phyloP scores from a whole-genome alignment of 2,797 vertebrate species.

The Oreochromis mossambicus region DNA sequence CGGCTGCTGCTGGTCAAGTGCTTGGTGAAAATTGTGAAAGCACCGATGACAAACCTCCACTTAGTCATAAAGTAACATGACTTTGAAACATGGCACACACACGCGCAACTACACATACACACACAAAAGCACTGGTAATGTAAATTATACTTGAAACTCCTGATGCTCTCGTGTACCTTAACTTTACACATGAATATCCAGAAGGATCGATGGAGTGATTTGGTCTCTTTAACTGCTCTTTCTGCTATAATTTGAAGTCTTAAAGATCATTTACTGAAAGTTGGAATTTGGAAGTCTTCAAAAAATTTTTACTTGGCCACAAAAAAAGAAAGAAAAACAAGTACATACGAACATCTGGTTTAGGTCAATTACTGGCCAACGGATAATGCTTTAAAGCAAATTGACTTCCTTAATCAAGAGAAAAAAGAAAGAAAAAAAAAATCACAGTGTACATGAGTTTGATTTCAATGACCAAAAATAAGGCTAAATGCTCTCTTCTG shows the following conservation, averaged over 20 bases:
- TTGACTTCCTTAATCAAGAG: not conserved
- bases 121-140: not conserved
- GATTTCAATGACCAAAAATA: not conserved
- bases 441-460: not conserved
- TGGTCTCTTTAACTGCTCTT: not conserved
- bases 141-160: not conserved
- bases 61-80: not conserved
- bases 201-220: not conserved
- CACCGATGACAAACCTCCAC: not conserved
- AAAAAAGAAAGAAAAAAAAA: not conserved
- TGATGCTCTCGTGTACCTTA: not conserved
- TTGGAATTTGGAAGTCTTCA: conserved; percentile 1
- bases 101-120: not conserved
- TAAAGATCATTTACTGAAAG: not conserved
- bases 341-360: conserved; percentile 22
- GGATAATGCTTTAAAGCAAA: not conserved
- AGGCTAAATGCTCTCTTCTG: not conserved
- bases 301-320: not conserved
- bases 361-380: not conserved
- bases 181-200: not conserved
- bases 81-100: not conserved
- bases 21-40: not conserved
- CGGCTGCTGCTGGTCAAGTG: not conserved
- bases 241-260: not conserved
- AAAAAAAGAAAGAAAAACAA: not conserved